A percentile compares a stretch with the other conserved stretches of the same genome.
Evolutionary conservation across 2,888 invertebrate species (phyloP).

Genomic region (Neelides folsomi): DNA sequence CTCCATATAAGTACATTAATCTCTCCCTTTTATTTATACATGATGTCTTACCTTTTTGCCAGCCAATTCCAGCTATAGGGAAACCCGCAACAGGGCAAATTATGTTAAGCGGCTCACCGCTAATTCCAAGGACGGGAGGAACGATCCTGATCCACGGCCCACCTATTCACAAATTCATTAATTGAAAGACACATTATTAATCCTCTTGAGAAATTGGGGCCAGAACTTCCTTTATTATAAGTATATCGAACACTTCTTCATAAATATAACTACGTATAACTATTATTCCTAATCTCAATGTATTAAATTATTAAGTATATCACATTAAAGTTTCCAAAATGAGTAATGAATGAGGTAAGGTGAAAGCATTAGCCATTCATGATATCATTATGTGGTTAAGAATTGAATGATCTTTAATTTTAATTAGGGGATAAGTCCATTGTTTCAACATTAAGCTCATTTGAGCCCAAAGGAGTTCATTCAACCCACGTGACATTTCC

Average conservation of each 20-base stretch:
- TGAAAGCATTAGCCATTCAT: too few species aligned
- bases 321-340: too few species aligned
- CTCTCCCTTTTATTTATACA: neutral
- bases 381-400: too few species aligned
- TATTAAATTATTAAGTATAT: too few species aligned
- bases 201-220: too few species aligned
- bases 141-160: constrained; percentile 39
- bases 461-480: neutral
- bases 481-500: neutral
- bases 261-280: too few species aligned
- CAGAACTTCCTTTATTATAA: too few species aligned
- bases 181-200: too few species aligned
- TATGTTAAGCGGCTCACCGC: constrained; percentile 37
- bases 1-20: neutral
- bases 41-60: constrained; percentile 39
- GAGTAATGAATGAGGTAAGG: too few species aligned
- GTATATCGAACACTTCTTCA: too few species aligned
- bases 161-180: constrained; percentile 34
- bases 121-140: constrained; percentile 40
- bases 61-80: constrained; percentile 38
- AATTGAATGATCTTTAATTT: too few species aligned
- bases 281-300: too few species aligned
- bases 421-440: neutral
- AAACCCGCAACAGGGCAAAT: constrained; percentile 41
- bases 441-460: neutral